A percentile compares a stretch with the other conserved stretches of the same genome.
These are phyloP conservation scores for Rhagophthalmus giganteus DNA, from an alignment of 2,888 invertebrate species.

Conservation along the genomic window DNA sequence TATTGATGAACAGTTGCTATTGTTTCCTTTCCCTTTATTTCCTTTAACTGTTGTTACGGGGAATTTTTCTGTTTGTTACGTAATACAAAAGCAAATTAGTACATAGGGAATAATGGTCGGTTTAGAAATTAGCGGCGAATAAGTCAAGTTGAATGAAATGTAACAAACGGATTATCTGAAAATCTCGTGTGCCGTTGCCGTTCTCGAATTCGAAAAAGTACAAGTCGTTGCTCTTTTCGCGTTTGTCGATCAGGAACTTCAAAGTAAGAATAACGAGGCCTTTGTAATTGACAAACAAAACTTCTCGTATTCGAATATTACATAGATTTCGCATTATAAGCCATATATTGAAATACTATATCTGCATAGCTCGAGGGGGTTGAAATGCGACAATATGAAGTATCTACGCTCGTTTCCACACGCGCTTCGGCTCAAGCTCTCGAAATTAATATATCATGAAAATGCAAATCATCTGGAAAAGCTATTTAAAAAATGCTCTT, in stretches of 20 bases:
- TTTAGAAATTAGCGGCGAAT: not conserved
- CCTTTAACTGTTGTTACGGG: slow-evolving; percentile 5
- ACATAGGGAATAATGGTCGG: not conserved
- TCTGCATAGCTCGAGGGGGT: slow-evolving; percentile 48
- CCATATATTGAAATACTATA: slow-evolving; percentile 41
- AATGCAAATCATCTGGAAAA: slow-evolving; percentile 22
- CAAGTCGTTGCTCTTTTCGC: no score
- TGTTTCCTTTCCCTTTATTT: slow-evolving; percentile 22
- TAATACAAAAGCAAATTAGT: slow-evolving; percentile 2
- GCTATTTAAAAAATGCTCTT: slow-evolving; percentile 7
- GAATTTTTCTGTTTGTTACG: slow-evolving; percentile 5
- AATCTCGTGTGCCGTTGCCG: no score
- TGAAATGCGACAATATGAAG: slow-evolving; percentile 46
- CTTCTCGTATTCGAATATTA: slow-evolving; percentile 16
- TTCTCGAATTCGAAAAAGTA: no score
- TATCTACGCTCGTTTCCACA: slow-evolving; percentile 28
- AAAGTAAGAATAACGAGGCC: slow-evolving; percentile 14
- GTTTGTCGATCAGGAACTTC: not conserved
- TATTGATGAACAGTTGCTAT: slow-evolving; percentile 19
- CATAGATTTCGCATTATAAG: slow-evolving; percentile 28
- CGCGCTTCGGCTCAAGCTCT: slow-evolving; percentile 20
- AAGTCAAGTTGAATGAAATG: not conserved
- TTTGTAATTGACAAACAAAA: slow-evolving; percentile 20
- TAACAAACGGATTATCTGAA: no score
- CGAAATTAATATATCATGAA: slow-evolving; percentile 25